These are phyloP conservation scores for Chaetops frenatus DNA, from an alignment of 2,113 vertebrate genomes.

Conservation along the genomic window DNA sequence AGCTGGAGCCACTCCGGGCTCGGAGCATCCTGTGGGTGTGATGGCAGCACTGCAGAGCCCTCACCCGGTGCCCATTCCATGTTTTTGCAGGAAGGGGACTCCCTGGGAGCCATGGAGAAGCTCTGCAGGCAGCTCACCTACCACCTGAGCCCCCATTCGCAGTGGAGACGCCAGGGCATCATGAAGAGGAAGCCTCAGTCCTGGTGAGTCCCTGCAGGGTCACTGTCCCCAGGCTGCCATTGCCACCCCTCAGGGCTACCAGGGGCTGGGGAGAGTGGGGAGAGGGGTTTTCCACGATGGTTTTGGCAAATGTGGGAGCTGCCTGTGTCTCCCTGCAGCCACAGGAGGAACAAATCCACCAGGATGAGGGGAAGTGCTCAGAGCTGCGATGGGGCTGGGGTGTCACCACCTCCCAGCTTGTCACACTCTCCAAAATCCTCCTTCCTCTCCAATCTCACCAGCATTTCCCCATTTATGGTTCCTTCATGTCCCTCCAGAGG, in stretches of 20 bases:
- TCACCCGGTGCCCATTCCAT: neutral
- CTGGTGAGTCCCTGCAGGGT: conserved; percentile 77
- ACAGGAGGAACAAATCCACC: neutral
- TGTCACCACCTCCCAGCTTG: neutral
- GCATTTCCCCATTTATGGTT: accelerated
- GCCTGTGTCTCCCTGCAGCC: neutral
- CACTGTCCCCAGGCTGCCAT: neutral
- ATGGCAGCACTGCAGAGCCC: accelerated
- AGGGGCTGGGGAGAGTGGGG: neutral
- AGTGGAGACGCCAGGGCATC: conserved; percentile 89
- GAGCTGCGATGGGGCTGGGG: neutral
- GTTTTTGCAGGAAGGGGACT: conserved; percentile 83
- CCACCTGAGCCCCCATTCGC: conserved; percentile 96
- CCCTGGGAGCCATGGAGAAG: conserved; percentile 92
- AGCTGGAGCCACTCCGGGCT: accelerated
- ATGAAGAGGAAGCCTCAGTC: conserved; percentile 93
- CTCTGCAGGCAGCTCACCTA: conserved; percentile 96
- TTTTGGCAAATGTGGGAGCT: neutral
- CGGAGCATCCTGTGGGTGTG: accelerated
- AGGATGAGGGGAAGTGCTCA: neutral
- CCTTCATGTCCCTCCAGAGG: neutral
- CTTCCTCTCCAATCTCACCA: neutral
- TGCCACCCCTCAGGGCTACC: neutral
- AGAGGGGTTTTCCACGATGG: accelerated
- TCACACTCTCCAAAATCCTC: neutral